Percentiles rank a stretch among this genome's conserved stretches.
Evolutionary conservation across 2,113 vertebrate genomes (phyloP).

Genomic region (Macrotis lagotis): DNA sequence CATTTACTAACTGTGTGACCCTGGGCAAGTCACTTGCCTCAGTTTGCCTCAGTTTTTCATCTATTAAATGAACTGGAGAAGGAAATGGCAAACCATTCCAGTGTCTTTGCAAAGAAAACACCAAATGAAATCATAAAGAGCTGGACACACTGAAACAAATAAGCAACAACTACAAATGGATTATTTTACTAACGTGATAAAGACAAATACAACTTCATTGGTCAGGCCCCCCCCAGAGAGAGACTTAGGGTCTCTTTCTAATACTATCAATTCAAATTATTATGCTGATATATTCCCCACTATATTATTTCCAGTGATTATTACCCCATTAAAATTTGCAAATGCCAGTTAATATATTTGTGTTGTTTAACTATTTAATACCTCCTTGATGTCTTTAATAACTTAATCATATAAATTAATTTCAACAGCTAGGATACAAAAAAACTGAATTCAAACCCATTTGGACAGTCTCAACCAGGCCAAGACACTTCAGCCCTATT

Average conservation of each 20-base stretch:
- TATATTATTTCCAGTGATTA: not conserved
- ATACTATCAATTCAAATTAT: not conserved
- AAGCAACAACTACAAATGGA: not conserved
- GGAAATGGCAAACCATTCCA: not conserved
- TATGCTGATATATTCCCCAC: not conserved
- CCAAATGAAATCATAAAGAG: not conserved
- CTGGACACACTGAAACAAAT: not conserved
- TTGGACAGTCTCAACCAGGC: not conserved
- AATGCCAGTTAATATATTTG: not conserved
- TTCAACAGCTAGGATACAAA: not conserved
- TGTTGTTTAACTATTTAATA: too few relatives aligned
- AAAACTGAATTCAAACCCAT: not conserved
- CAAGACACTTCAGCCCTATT: not conserved
- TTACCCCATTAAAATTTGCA: not conserved
- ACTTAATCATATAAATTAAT: not conserved
- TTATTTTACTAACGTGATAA: not conserved
- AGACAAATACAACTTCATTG: not conserved
- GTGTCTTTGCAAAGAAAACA: not conserved
- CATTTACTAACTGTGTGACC: not conserved
- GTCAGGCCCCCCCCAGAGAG: not conserved
- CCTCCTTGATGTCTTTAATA: not conserved
- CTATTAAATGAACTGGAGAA: not conserved
- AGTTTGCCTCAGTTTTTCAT: not conserved
- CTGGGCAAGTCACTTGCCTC: not conserved
- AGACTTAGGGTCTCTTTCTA: not conserved